Base-by-base conservation (phyloP, 2,113 vertebrate species). In the Poeciliopsis retropinna region DNA sequence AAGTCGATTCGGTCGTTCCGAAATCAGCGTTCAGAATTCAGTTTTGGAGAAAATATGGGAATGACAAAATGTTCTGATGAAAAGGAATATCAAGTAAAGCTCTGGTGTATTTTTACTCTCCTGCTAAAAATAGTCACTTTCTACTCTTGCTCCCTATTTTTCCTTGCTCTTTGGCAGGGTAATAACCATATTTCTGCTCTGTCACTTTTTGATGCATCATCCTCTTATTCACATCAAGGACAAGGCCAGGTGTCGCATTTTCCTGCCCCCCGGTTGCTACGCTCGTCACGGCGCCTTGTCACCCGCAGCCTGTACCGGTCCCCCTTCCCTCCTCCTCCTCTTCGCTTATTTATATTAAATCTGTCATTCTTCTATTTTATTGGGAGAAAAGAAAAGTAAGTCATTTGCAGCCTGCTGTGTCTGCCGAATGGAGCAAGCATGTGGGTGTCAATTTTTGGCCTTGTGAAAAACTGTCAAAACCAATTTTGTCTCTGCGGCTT, bases 171-270 rank as follows among this genome's bases (percentile, higher is more conserved):
- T 75, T 44, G 79, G 78, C 69, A 80, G 75, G 86, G 76, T 91
- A 91, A 90, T 92, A 90, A 86, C 85, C 77, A 68, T 89, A 75
- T 85, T 85, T 91, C 74, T 87, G 85, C 81, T 47, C 68, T 79
- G 84, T 92, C 91, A 87, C 81, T 82, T 89, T 86, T 70, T 93
- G 91, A 92, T 92, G 67, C 80, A 88, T 92, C 87, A 82, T 89
- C 85, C 83, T 86, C 86, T 89, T 90, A 85, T 80, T 89, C 88
- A 85, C 88, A 88, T 90, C 91, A 91, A 93, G 91, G 91, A 92
- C 88, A 85, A 90, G 92, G 88, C 88, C 90, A 91, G 91, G 92
- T 91, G 91, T 89, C 63, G 70, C 82, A 81, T 91, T 89, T 87
- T 90, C 85, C 86, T 9, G 83, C 79, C 85, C 87, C 51, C 84